Evolutionary conservation across 1,140 invertebrate species (phyloP), one percentile per base, ranked within the genome.

Genomic region (Mamestra configurata): DNA sequence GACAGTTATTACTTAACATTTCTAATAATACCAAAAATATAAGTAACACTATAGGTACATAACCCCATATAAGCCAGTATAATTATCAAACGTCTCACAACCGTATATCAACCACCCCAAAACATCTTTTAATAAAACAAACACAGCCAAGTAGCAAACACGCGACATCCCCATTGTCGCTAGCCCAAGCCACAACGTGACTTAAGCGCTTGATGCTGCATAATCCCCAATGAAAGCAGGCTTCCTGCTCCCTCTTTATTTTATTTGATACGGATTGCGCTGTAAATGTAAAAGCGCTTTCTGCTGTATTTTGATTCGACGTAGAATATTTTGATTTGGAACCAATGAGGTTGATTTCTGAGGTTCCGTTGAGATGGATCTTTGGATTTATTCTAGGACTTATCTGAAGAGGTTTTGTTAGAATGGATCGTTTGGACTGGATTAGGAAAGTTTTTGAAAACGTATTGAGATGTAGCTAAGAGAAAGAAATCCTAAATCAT

Each of bases 161-260:
- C n/a, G 61, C 55, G 37, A 61, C 20, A 24, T n/a, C 53, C 18
- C 55, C 22, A 61, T 76, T 76, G 40, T 76, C 20, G 18, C 10
- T 68, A 27, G 37, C 13, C 55, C 35, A 35, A 27, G 15, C 70
- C 37, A 76, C 72, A 61, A 46, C 46, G 55, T 46, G 37, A 61
- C 37, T 76, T n/a, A 53, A 76, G 57, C 55, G 72, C 40, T 76
- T 46, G 71, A 57, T 22, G 57, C 72, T 18, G 37, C 72, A 61
- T 76, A 76, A 76, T 76, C 35, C 72, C 20, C 40, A 61, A 61
- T 61, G 72, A 76, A 76, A 76, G 72, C 51, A 55, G 20, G 37
- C 71, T 57, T 43, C 53, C 53, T 57, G 7, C 72, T 61, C 51
- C 18, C 35, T 76, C 55, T 61, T 76, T 76, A 76, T 76, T 76